Conservation (phyloP, 2,113 vertebrate genomes). For the Apodemus sylvaticus region DNA sequence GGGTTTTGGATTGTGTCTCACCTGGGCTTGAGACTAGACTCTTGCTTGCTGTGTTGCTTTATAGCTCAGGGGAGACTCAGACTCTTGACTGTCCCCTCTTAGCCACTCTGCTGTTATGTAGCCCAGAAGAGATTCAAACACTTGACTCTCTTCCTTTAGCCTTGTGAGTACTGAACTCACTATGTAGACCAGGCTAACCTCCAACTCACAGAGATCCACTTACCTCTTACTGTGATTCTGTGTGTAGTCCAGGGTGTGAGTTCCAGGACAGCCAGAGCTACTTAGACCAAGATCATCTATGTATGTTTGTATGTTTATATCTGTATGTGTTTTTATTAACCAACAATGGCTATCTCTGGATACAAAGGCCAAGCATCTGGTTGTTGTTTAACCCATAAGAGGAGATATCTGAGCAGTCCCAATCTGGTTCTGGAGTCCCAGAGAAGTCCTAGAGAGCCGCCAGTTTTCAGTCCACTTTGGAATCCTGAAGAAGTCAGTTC, state of each 20-base stretch:
- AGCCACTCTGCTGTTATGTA: background rate
- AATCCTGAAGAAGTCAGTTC: background rate
- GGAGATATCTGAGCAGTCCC: background rate
- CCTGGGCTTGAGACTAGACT: background rate
- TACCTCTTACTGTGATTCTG: background rate
- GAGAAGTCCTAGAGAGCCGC: background rate
- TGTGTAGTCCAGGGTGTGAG: too few species aligned
- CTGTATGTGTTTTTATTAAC: background rate
- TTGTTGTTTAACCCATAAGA: background rate
- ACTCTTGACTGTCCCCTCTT: background rate
- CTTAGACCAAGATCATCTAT: background rate
- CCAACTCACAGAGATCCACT: background rate
- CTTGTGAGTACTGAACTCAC: background rate
- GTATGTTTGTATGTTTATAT: background rate
- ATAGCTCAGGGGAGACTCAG: background rate
- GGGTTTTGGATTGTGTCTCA: background rate
- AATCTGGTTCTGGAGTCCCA: background rate
- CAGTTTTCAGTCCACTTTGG: background rate
- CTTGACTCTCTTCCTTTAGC: too few species aligned
- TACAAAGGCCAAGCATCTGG: background rate
- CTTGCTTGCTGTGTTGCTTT: background rate
- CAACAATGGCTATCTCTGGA: background rate
- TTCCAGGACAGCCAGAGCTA: background rate
- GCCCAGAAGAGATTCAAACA: background rate
- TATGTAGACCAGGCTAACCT: background rate